Percentiles rank a stretch among this genome's conserved stretches.
Evolutionary conservation across 2,113 vertebrate species (phyloP).

Genomic region (Ammospiza caudacuta): DNA sequence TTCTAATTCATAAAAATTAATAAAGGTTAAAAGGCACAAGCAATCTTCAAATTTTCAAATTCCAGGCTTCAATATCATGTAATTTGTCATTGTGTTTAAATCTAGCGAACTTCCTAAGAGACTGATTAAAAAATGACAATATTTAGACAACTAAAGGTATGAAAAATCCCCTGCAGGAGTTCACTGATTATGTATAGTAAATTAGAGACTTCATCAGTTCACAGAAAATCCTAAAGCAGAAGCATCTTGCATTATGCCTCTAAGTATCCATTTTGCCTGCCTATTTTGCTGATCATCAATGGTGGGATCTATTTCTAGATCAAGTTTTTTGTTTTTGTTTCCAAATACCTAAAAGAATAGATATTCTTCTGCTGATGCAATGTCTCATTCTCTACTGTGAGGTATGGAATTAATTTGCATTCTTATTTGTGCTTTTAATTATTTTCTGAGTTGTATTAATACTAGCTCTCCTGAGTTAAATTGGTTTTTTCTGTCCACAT

Average conservation of each 20-base stretch:
- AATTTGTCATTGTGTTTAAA: background rate
- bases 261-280: background rate
- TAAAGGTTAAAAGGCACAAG: background rate
- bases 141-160: background rate
- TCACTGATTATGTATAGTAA: background rate
- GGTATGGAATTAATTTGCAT: conserved; percentile 29
- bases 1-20: background rate
- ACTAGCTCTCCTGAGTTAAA: conserved; percentile 8
- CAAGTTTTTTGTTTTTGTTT: background rate
- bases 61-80: background rate
- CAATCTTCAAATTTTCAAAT: background rate
- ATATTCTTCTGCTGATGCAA: background rate
- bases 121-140: background rate
- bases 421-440: conserved; percentile 42
- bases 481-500: conserved; percentile 44
- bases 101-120: background rate
- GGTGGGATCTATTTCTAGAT: background rate
- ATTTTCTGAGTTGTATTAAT: conserved; percentile 16
- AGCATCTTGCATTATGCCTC: background rate
- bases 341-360: background rate
- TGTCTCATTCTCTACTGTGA: background rate
- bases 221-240: background rate
- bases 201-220: background rate
- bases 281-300: background rate
- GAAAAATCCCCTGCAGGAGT: background rate